phyloP scores from a whole-genome alignment of 2,113 vertebrate species.

The Ginglymostoma cirratum region DNA sequence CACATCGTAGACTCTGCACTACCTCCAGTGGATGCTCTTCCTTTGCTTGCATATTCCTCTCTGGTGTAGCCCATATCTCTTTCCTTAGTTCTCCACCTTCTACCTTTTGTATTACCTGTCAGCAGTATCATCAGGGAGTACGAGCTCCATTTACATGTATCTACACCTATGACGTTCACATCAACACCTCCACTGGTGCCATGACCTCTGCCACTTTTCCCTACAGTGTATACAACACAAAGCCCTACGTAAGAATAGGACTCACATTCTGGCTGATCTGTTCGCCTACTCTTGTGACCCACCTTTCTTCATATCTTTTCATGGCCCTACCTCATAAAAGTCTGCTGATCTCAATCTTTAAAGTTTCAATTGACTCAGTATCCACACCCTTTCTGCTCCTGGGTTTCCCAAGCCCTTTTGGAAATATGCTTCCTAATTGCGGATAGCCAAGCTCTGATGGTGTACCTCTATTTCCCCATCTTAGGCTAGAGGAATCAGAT shows the following conservation, averaged over 20 bases:
- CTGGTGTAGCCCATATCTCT: not conserved
- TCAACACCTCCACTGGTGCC: not conserved
- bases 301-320: not conserved
- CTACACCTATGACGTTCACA: not conserved
- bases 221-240: not conserved
- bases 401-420: not conserved
- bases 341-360: not conserved
- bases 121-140: not conserved
- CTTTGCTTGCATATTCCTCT: not conserved
- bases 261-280: not conserved
- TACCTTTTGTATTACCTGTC: not conserved
- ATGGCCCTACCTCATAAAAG: not conserved
- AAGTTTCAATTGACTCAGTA: not conserved
- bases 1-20: not conserved
- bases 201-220: not conserved
- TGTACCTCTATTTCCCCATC: no score
- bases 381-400: not conserved
- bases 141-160: not conserved
- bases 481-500: not conserved
- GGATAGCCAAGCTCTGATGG: no score
- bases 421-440: not conserved
- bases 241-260: not conserved
- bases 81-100: not conserved
- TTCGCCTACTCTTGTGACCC: not conserved
- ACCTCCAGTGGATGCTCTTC: not conserved